Percentiles rank a stretch among this genome's conserved stretches.
These are phyloP conservation scores for Drosophila bocki DNA, from an alignment of 1,140 invertebrate species.

Conservation along the genomic window DNA sequence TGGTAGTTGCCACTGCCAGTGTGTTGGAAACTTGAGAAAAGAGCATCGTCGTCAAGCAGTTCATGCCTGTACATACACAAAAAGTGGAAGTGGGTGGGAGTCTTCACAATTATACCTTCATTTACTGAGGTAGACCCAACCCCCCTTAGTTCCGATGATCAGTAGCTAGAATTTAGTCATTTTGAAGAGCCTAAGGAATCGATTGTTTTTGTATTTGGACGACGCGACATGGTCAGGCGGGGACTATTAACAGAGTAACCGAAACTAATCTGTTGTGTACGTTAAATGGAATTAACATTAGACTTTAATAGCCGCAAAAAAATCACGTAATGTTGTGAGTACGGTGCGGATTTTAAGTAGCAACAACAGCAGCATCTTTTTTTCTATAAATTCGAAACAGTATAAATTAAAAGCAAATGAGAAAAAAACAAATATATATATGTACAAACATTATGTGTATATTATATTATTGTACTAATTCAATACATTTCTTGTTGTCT, in stretches of 20 bases:
- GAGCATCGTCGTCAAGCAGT: neutral
- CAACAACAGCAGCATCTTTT: constrained; percentile 20
- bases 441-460: constrained; percentile 53
- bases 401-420: constrained; percentile 20
- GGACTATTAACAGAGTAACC: constrained; percentile 15
- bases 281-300: constrained; percentile 29
- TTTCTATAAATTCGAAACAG: constrained; percentile 39
- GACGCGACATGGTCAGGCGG: constrained; percentile 3
- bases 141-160: constrained; percentile 18
- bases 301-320: constrained; percentile 20
- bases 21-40: neutral
- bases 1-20: neutral
- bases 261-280: constrained; percentile 29
- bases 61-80: constrained; percentile 29
- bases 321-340: constrained; percentile 16
- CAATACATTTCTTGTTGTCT: constrained; percentile 63
- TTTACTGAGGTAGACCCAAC: constrained; percentile 13
- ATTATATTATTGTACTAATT: constrained; percentile 58
- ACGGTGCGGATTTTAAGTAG: constrained; percentile 13
- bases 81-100: neutral
- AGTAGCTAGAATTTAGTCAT: constrained; percentile 34
- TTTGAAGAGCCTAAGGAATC: constrained; percentile 20
- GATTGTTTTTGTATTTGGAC: constrained; percentile 26
- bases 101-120: constrained; percentile 6
- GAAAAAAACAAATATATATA: constrained; percentile 14